phyloP scores from a whole-genome alignment of 2,888 invertebrate species.

The Melangyna quadrimaculata region DNA sequence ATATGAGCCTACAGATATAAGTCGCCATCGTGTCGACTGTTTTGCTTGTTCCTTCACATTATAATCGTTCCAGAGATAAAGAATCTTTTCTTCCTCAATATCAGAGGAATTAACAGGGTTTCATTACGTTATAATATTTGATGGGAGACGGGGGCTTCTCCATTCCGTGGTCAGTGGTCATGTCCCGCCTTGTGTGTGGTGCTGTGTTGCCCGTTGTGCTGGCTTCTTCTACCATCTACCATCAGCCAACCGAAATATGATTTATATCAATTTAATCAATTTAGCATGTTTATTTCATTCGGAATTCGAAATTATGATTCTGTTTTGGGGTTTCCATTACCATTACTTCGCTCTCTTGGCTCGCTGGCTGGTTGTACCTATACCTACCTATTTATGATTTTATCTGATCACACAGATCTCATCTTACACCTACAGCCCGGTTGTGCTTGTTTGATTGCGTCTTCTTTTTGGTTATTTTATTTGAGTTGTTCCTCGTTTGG shows the following conservation, averaged over 20 bases:
- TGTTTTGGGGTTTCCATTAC: constrained; percentile 63
- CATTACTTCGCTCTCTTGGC: too few relatives aligned
- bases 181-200: constrained; percentile 17
- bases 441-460: constrained; percentile 5
- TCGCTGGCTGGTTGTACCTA: background rate
- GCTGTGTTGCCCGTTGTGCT: background rate
- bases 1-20: constrained; percentile 1
- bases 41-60: constrained; percentile 62
- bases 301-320: constrained; percentile 68
- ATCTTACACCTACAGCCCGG: constrained; percentile 64
- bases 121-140: constrained; percentile 8
- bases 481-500: constrained; percentile 51
- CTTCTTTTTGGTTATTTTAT: constrained; percentile 34
- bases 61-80: constrained; percentile 62
- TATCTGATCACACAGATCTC: constrained; percentile 64
- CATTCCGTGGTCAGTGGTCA: background rate
- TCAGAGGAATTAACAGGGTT: constrained; percentile 19
- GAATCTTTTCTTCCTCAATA: constrained; percentile 64
- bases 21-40: constrained; percentile 66
- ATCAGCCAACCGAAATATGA: constrained; percentile 74
- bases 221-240: constrained; percentile 3
- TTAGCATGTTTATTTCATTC: constrained; percentile 77
- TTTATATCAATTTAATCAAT: constrained; percentile 80
- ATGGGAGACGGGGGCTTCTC: constrained; percentile 2
- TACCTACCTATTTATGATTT: constrained; percentile 35